Base-by-base conservation (phyloP, 2,888 invertebrate genomes). In the Bombylius major region DNA sequence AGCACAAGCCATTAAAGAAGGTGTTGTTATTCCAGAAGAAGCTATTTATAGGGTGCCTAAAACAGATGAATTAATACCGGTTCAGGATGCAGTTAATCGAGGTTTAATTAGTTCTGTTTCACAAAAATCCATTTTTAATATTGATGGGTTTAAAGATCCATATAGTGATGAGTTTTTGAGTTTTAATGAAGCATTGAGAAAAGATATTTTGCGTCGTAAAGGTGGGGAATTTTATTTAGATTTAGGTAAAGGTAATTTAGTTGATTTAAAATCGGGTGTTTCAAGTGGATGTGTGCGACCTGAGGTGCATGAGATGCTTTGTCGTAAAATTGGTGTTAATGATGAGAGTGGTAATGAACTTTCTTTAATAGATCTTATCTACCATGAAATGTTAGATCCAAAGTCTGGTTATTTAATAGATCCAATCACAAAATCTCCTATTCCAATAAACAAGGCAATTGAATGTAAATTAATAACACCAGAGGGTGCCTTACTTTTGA, bases 81-180 rank as follows among this genome's bases (percentile, higher is more conserved):
- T 96, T 59, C 81, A 83, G 23, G 93, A 95, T 70, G 97, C 97
- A 0, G 90, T 93, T 14, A 86, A 89, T 67, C 83, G 87, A 58
- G 96, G 96, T 61, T 80, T 92, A 50, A 87, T 97, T 57, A 87
- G 87, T 34, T 91, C 92, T 2, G 87, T 94, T 31, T 82, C 87
- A 6, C 87, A 89, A 69, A 87, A 87, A 71, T 89, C 90, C 4
- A 87, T 95, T 63, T 95, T 95, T 69, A 89, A 93, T 70, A 90
- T 96, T 59, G 92, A 93, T 64, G 94, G 89, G 55, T 89, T 94
- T 69, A 87, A 86, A 68, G 89, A 91, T 72, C 84, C 87, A 1
- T 81, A 84, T 65, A 86, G 86, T 52, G 84, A 83, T 45, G 88
- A 89, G 68, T 88, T 86, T 68, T 80, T 93, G 64, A 89, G 89